These are phyloP conservation scores for Otolemur crassicaudatus DNA, from an alignment of 2,797 vertebrate species.

Conservation along the genomic window DNA sequence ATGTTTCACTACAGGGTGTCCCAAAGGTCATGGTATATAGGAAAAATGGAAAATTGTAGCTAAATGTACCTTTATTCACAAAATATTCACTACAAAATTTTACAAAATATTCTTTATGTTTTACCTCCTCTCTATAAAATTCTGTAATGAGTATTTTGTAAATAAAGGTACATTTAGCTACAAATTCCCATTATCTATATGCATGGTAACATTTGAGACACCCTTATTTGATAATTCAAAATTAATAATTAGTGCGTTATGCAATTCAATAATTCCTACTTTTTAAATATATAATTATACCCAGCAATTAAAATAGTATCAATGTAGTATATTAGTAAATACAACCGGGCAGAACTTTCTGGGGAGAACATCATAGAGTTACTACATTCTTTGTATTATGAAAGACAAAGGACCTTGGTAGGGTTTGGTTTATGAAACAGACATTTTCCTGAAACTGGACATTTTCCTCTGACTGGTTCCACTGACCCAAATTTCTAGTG, in stretches of 20 bases:
- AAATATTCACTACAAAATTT: too few relatives aligned
- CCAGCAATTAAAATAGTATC: neutral
- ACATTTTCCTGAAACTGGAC: neutral
- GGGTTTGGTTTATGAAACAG: neutral
- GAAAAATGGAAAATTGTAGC: too few relatives aligned
- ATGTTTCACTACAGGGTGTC: neutral
- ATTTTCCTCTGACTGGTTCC: neutral
- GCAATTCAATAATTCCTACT: neutral
- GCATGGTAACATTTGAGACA: too few relatives aligned
- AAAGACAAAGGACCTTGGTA: neutral
- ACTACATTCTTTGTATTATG: neutral
- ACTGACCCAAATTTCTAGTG: neutral
- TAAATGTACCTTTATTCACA: too few relatives aligned
- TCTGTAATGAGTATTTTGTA: too few relatives aligned
- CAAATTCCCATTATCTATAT: too few relatives aligned
- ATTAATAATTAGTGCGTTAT: neutral
- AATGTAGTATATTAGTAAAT: neutral
- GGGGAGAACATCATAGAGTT: too few relatives aligned
- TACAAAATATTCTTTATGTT: too few relatives aligned
- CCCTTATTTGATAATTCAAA: neutral
- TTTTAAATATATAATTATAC: neutral
- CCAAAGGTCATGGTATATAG: too few relatives aligned
- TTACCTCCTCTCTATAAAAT: too few relatives aligned
- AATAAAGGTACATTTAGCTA: too few relatives aligned
- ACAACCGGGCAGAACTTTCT: fast-evolving